These are phyloP conservation scores for Bombus impatiens DNA, from an alignment of 1,140 invertebrate species.

Conservation along the genomic window DNA sequence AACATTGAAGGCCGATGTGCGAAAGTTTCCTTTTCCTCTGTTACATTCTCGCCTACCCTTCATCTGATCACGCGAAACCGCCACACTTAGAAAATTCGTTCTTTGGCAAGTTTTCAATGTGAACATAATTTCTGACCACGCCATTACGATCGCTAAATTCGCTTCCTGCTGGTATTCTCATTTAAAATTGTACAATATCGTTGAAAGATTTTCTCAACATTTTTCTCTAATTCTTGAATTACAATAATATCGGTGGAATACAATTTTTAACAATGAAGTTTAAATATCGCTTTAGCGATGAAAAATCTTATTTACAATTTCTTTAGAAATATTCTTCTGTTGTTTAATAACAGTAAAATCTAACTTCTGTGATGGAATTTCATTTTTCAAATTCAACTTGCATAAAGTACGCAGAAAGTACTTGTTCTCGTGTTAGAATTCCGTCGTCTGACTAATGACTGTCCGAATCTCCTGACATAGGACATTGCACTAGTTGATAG, in stretches of 20 bases:
- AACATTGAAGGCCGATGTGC: slow-evolving; percentile 28
- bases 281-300: background rate
- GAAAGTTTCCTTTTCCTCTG: slow-evolving; percentile 40
- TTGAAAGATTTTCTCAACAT: background rate
- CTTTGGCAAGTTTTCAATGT: slow-evolving; percentile 29
- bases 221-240: background rate
- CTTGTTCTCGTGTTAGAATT: background rate
- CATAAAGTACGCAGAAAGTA: background rate
- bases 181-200: no score
- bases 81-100: slow-evolving; percentile 40
- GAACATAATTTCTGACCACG: slow-evolving; percentile 1
- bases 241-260: background rate
- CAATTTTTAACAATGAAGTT: background rate
- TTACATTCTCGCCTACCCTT: slow-evolving; percentile 32
- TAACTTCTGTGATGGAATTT: background rate
- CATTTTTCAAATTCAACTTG: background rate
- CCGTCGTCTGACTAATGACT: background rate
- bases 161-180: no score
- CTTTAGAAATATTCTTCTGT: background rate
- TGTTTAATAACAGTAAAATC: background rate
- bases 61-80: slow-evolving; percentile 53
- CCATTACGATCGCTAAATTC: no score
- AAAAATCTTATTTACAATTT: background rate
- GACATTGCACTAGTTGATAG: background rate
- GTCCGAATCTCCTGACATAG: background rate